Evolutionary conservation across 2,888 invertebrate genomes (phyloP).

Genomic region (Drosophila putrida): DNA sequence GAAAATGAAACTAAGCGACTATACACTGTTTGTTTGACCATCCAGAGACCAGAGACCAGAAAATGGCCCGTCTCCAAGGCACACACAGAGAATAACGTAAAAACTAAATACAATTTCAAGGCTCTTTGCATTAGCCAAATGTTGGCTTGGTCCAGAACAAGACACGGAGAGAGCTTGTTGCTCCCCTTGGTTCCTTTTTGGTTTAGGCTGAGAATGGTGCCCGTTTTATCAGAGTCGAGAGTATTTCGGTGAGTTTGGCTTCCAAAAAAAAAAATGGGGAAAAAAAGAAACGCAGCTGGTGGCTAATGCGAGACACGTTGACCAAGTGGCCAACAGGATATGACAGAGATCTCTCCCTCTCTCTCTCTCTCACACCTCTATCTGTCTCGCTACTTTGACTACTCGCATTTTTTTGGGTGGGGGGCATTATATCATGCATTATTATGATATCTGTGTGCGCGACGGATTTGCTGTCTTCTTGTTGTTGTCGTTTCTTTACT

Average conservation of each 20-base stretch:
- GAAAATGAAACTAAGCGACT: constrained; percentile 41
- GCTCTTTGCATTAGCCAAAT: constrained; percentile 71
- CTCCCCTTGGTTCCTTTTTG: background rate
- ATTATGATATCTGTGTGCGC: constrained; percentile 59
- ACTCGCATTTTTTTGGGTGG: background rate
- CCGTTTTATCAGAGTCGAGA: constrained; percentile 9
- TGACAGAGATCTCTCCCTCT: background rate
- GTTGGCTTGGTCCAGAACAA: constrained; percentile 10
- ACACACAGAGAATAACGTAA: constrained; percentile 28
- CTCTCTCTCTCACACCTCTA: background rate
- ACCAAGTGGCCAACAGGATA: constrained; percentile 41
- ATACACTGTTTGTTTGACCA: constrained; percentile 12
- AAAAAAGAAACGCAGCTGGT: constrained; percentile 44
- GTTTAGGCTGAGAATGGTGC: constrained; percentile 12
- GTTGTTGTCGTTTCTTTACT: constrained; percentile 40
- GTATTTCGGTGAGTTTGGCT: constrained; percentile 4
- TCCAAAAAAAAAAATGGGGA: constrained; percentile 13
- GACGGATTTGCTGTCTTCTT: constrained; percentile 53
- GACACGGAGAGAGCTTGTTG: background rate
- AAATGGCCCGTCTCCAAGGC: constrained; percentile 18
- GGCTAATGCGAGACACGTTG: constrained; percentile 38
- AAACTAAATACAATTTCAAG: constrained; percentile 67
- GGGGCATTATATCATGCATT: constrained; percentile 46
- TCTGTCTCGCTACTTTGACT: background rate
- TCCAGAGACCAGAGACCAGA: background rate